Conservation (phyloP, 2,888 invertebrate species). For the Merodon equestris region DNA sequence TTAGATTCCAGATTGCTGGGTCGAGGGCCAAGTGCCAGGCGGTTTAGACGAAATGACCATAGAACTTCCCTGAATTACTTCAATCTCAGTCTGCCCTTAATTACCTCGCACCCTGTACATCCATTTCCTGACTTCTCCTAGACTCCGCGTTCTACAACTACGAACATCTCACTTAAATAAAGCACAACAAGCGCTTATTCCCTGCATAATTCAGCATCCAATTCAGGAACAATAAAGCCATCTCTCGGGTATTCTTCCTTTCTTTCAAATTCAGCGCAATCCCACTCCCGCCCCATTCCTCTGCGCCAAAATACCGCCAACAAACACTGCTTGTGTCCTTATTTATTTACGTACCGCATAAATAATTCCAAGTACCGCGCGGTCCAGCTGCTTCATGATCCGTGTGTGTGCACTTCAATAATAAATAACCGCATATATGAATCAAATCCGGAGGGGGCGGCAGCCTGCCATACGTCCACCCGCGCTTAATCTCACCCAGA, state of each 20-base stretch:
- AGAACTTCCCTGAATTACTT: no score
- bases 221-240: constrained; percentile 48
- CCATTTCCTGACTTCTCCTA: no score
- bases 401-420: constrained; percentile 47
- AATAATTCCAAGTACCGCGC: constrained; percentile 8
- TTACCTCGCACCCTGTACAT: no score
- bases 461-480: background rate
- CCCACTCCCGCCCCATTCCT: background rate
- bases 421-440: constrained; percentile 59
- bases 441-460: constrained; percentile 30
- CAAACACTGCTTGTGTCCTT: constrained; percentile 33
- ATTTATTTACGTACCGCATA: constrained; percentile 50
- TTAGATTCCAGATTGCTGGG: no score
- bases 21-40: no score
- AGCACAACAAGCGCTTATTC: constrained; percentile 33
- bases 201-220: constrained; percentile 39
- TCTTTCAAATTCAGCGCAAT: background rate
- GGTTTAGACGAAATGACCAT: no score
- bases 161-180: constrained; percentile 10
- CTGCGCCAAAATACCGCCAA: constrained; percentile 15
- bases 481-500: background rate
- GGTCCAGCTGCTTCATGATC: constrained; percentile 21
- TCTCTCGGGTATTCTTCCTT: constrained; percentile 16
- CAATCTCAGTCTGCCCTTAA: no score
- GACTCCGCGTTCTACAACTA: background rate